Base-by-base conservation (phyloP, 2,113 vertebrate species). In the Pheucticus melanocephalus region DNA sequence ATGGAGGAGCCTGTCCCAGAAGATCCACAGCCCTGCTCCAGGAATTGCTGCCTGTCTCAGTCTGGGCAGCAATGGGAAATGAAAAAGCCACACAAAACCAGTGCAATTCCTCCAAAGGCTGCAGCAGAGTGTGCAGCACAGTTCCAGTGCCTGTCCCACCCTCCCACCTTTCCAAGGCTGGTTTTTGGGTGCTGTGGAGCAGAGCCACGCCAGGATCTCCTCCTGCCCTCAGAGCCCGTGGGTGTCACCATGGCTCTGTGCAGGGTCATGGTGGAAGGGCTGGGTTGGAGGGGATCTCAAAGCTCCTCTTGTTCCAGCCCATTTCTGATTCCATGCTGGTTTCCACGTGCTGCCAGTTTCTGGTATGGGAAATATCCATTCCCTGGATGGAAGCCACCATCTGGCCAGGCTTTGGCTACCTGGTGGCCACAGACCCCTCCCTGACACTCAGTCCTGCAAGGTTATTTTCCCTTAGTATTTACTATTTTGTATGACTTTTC, bases 111-210 rank as follows among this genome's bases (percentile, higher is more conserved):
- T 45, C 39, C 28, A 3, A 8, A 19, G 39, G 35, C 48, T 50
- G 4, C 21, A 1, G 0, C 27, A 1, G 72, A 44, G 18, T 4
- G 2, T 1, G 2, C 0, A 1, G 28, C 8, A 47, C 0, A 1
- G 35, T 4, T 3, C 44, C 27, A 1, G 21, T 39, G 1, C 27
- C 45, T 4, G 3, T 18, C 35, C 42, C 0, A 0, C 22, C 53
- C 24, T 75, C 19, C 33, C 20, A 1, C 20, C 4, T 1, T 6
- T 6, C 57, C 5, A 1, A 9, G 31, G 50, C 2, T 4, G 0
- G 0, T 6, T 40, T 9, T 6, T 3, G 71, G 37, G 12, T 17
- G 45, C 50, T 3, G 4, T 4, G 60, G 39, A 23, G 65, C 70
- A 56, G 47, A 53, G 20, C 7, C 13, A 5, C 0, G 25, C 54